Evolutionary conservation across 2,797 vertebrate species (phyloP).

Genomic region (Enteromius thamalakanensis): DNA sequence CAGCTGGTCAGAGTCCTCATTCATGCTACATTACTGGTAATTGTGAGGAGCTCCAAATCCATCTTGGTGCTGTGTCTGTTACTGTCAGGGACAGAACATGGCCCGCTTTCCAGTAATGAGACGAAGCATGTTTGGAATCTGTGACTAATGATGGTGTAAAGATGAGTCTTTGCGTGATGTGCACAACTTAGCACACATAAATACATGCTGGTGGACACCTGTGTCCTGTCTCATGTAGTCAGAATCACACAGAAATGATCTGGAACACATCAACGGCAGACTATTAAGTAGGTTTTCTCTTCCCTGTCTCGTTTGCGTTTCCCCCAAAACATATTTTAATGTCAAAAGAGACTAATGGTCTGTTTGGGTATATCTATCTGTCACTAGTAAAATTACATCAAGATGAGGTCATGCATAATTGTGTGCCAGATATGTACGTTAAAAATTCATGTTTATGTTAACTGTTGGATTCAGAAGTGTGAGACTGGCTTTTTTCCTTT

Average conservation of each 20-base stretch:
- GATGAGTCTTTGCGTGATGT: constrained; percentile 28
- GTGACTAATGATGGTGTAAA: constrained; percentile 52
- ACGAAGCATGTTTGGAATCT: constrained; percentile 55
- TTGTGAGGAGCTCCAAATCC: constrained; percentile 21
- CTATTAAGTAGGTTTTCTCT: constrained; percentile 29
- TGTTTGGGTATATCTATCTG: background rate
- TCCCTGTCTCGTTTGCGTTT: background rate
- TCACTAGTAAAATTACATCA: constrained; percentile 1
- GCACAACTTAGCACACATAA: background rate
- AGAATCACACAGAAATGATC: constrained; percentile 40
- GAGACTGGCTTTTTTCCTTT: background rate
- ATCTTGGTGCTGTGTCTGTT: constrained; percentile 46
- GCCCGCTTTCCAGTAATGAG: constrained; percentile 49
- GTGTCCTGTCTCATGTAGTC: constrained; percentile 36
- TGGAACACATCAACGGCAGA: constrained; percentile 52
- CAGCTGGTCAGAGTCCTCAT: constrained; percentile 33
- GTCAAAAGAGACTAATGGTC: constrained; percentile 37
- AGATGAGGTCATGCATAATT: constrained; percentile 16
- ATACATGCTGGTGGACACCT: constrained; percentile 47
- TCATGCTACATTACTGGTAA: constrained; percentile 34
- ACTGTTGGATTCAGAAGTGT: background rate
- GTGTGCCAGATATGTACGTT: background rate
- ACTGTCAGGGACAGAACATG: constrained; percentile 17
- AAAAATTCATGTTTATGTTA: background rate
- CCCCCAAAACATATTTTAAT: constrained; percentile 27